phyloP scores from a whole-genome alignment of 2,113 vertebrate species.

The Hystrix cristata region DNA sequence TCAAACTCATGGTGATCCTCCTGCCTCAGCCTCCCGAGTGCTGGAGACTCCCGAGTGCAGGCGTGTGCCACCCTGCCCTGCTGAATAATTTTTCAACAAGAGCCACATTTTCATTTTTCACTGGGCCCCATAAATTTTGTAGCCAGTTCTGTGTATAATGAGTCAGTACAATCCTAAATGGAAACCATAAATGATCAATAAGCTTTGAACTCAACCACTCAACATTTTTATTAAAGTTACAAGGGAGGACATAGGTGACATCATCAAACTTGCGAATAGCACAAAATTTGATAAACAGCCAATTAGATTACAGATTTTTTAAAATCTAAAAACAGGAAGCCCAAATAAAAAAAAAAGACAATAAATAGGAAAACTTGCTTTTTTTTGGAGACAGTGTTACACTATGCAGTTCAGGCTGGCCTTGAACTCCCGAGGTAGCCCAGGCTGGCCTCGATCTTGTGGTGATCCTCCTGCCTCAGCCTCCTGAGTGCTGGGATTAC shows the following conservation, averaged over 20 bases:
- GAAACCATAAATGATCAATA: not conserved
- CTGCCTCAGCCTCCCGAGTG: not conserved
- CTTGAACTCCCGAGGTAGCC: too few species aligned
- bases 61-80: too few species aligned
- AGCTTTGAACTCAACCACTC: not conserved
- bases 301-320: not conserved
- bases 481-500: too few species aligned
- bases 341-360: not conserved
- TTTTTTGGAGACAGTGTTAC: too few species aligned
- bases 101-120: not conserved
- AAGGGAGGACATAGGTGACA: not conserved
- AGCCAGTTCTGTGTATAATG: not conserved
- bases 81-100: not conserved
- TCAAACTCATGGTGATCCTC: not conserved
- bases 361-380: not conserved
- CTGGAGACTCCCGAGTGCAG: not conserved
- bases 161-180: not conserved
- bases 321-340: not conserved
- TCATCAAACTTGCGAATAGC: not conserved
- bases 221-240: not conserved
- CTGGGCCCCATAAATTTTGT: not conserved
- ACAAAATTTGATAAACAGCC: not conserved
- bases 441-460: too few species aligned
- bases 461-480: too few species aligned
- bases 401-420: too few species aligned